A percentile compares a stretch with the other conserved stretches of the same genome.
These are phyloP conservation scores for Listronotus bonariensis DNA, from an alignment of 1,140 invertebrate species.

Conservation along the genomic window DNA sequence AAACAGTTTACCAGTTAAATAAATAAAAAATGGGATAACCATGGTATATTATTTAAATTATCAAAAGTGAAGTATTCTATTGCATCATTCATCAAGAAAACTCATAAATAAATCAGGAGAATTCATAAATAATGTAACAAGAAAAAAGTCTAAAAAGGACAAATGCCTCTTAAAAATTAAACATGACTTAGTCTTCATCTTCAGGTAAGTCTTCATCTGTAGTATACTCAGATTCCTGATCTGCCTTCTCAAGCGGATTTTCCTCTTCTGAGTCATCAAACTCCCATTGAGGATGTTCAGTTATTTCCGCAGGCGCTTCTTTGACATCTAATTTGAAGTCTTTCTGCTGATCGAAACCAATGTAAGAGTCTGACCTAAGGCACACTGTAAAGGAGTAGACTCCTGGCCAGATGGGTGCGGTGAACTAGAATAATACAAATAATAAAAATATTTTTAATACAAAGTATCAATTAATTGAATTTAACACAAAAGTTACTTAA, in stretches of 20 bases:
- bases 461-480: too few species aligned
- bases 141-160: constrained; percentile 2
- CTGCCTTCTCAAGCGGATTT: constrained; percentile 70
- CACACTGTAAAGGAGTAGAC: constrained; percentile 94
- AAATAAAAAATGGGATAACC: background rate
- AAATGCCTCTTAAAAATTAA: constrained; percentile 9
- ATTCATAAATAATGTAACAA: constrained; percentile 3
- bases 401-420: constrained; percentile 90
- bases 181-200: constrained; percentile 39
- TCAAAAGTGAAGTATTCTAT: constrained; percentile 11
- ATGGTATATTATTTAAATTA: background rate
- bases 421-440: constrained; percentile 65
- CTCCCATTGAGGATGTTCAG: constrained; percentile 95
- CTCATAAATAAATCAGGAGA: constrained; percentile 1
- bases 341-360: constrained; percentile 88
- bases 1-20: background rate
- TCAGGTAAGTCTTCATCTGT: constrained; percentile 68
- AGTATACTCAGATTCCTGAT: constrained; percentile 72
- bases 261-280: constrained; percentile 93
- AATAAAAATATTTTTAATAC: too few species aligned
- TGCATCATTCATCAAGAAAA: constrained; percentile 12
- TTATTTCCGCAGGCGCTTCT: constrained; percentile 86
- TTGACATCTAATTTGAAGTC: constrained; percentile 96
- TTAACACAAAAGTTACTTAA: too few species aligned
- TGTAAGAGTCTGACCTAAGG: constrained; percentile 89